Evolutionary conservation across 2,113 vertebrate genomes (phyloP).

Genomic region (Emydura subglobosa): DNA sequence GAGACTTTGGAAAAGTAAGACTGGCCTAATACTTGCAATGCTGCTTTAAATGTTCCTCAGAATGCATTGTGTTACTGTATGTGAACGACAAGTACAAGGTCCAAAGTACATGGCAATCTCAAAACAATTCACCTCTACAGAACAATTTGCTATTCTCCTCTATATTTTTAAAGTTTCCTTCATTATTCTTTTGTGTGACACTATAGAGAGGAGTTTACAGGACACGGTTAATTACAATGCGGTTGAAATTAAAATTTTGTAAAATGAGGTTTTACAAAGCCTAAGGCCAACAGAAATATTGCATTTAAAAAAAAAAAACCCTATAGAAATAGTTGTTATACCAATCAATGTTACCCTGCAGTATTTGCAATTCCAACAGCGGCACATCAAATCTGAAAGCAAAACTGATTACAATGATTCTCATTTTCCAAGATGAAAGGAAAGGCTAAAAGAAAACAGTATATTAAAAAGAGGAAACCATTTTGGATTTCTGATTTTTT

Average conservation of each 20-base stretch:
- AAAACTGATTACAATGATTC: neutral
- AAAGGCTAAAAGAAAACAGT: constrained; percentile 31
- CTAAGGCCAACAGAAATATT: neutral
- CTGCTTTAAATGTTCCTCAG: constrained; percentile 27
- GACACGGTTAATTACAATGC: neutral
- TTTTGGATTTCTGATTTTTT: neutral
- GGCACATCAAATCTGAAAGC: constrained; percentile 11
- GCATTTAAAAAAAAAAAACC: neutral
- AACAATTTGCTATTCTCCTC: constrained; percentile 13
- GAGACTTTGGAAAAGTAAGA: constrained; percentile 74
- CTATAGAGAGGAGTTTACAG: neutral
- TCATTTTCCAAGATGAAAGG: constrained; percentile 12
- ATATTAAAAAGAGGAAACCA: constrained; percentile 15
- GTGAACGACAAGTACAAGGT: constrained; percentile 33
- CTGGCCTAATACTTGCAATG: constrained; percentile 53
- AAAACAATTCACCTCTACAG: constrained; percentile 14
- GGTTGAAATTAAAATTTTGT: neutral
- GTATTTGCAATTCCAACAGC: constrained; percentile 3
- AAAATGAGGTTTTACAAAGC: neutral
- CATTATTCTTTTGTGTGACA: neutral
- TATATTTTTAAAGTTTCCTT: constrained; percentile 1
- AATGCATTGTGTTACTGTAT: constrained; percentile 32
- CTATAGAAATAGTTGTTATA: neutral
- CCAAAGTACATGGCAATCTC: constrained; percentile 29
- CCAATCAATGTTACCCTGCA: neutral